Percentiles rank a stretch among this genome's conserved stretches.
Conservation (phyloP, 30 jellyfish, hydroid and myxozoan genomes). For the Hydractinia echinata region DNA sequence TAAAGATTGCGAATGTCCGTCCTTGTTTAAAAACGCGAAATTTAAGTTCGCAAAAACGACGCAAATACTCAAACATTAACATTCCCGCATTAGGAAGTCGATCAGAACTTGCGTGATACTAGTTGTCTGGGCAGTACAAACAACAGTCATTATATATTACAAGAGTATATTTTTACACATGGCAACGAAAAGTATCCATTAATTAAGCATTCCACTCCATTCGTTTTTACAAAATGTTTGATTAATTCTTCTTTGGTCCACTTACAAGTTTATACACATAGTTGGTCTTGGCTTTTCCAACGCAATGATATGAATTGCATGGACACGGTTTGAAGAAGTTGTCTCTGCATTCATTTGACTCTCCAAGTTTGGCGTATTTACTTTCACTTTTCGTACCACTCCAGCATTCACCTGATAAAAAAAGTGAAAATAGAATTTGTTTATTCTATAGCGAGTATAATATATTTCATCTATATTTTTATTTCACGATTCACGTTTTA, state of each 20-base stretch:
- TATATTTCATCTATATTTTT: not conserved
- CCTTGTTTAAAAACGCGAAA: no score
- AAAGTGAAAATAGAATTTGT: not conserved
- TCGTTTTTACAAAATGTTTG: no score
- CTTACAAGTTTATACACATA: slow-evolving; percentile 32
- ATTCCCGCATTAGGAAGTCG: no score
- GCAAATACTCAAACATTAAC: no score
- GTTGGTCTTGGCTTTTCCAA: slow-evolving; percentile 56
- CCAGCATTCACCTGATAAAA: slow-evolving; percentile 77
- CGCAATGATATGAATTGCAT: slow-evolving; percentile 70
- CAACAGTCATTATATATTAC: no score
- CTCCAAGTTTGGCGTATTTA: slow-evolving; percentile 35
- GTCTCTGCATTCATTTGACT: slow-evolving; percentile 46
- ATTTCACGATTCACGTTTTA: not conserved
- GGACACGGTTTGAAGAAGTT: slow-evolving; percentile 55
- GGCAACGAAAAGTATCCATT: no score
- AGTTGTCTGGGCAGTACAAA: no score
- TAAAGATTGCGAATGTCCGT: no score
- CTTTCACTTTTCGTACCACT: slow-evolving; percentile 33
- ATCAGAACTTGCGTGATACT: no score
- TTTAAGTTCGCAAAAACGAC: no score
- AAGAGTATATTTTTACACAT: no score
- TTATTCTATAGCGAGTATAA: not conserved
- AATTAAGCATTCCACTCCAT: no score
- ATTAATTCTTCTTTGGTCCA: not conserved